Evolutionary conservation across 2,888 invertebrate genomes (phyloP).

Genomic region (Himalopsyche tibetana): DNA sequence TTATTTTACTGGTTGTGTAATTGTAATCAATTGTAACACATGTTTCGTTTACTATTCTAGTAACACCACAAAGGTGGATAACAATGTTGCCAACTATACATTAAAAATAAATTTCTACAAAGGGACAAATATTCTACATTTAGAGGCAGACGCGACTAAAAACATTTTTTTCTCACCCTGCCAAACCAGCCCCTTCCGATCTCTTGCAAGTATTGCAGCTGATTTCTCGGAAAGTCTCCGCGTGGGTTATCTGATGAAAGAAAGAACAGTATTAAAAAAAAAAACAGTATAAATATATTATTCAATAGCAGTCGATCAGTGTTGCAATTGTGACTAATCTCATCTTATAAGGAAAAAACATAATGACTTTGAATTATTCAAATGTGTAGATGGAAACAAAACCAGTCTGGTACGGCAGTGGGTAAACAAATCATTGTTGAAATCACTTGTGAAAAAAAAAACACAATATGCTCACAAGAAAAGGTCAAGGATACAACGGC

Average conservation of each 20-base stretch:
- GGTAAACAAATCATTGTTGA: conserved; percentile 62
- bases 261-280: not conserved
- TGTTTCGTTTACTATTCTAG: too few relatives aligned
- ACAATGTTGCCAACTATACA: too few relatives aligned
- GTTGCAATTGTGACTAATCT: not conserved
- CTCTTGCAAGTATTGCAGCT: conserved; percentile 88
- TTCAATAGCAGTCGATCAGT: not conserved
- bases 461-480: conserved; percentile 54
- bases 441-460: conserved; percentile 58
- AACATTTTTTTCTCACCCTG: conserved; percentile 73
- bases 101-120: too few relatives aligned
- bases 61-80: too few relatives aligned
- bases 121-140: not conserved
- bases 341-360: conserved; percentile 24
- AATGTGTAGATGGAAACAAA: not conserved
- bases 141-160: not conserved
- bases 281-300: conserved; percentile 18
- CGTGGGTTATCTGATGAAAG: conserved; percentile 72
- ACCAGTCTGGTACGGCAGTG: conserved; percentile 60
- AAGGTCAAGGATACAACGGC: conserved; percentile 6
- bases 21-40: too few relatives aligned
- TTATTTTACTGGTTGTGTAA: too few relatives aligned
- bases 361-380: conserved; percentile 34
- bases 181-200: conserved; percentile 92
- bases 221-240: conserved; percentile 84